Base-by-base conservation (phyloP, 1,140 invertebrate genomes). In the Hycleus cichorii region DNA sequence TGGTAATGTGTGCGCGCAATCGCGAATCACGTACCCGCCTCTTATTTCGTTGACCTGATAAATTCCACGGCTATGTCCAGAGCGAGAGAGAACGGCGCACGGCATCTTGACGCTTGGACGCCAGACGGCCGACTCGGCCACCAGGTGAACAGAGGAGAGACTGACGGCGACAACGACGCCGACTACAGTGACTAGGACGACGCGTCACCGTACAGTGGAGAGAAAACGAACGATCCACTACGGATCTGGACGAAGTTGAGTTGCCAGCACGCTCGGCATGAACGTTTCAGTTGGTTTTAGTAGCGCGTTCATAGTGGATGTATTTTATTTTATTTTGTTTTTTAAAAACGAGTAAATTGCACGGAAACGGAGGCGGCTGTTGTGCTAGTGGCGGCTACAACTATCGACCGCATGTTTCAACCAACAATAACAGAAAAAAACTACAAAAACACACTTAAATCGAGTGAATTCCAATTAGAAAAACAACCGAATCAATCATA, bases 1-100 rank as follows among this genome's bases (percentile, higher is more conserved):
- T 69, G 69, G 69, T 61, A 71, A 63, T 46, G 58, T 55, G 40
- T 60, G 53, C 63, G 67, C 69, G 68, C 69, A 69, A 66, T 50
- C 69, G 65, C 66, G 60, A 46, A 51, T 53, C 18, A 45, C 53
- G 60, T 58, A 59, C 58, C 65, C 63, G 63, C 67, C 32, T 32
- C 32, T 32, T 32, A 32, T 64, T 47, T 59, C 59, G 47, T 38
- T 63, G 61, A 64, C 65, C 64, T 60, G 63, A 65, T 65, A 62
- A 67, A 60, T 62, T 67, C 60, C 55, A 45, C 51, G 47, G 58
- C 55, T 51, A 32, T 32, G 32, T 60, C 63, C 63, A 56, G 58
- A 62, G 65, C 62, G 64, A 58, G 58, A 49, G 50, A 47, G 51
- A 59, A 50, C 9, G 50, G 55, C 32, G 32, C 32, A 32, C 32